These are phyloP conservation scores for Rallus limicola DNA, from an alignment of 2,113 vertebrate species.

Conservation along the genomic window DNA sequence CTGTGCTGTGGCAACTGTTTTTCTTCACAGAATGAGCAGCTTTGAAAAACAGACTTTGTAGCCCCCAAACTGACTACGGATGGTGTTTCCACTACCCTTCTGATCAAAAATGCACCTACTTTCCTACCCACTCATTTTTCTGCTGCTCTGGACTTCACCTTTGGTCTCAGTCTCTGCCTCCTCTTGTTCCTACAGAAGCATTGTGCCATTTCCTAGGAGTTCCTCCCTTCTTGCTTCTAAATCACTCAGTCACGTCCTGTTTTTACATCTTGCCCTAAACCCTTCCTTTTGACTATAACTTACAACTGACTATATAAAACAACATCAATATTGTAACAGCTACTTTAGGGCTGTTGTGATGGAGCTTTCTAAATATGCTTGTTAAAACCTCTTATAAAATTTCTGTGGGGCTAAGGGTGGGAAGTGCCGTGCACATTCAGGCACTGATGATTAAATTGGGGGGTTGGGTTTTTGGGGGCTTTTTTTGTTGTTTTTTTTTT, in stretches of 20 bases:
- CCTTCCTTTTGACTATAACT: constrained; percentile 52
- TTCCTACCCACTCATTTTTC: constrained; percentile 12
- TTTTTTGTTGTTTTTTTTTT: background rate
- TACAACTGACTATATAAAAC: constrained; percentile 50
- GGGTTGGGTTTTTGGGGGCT: too few relatives aligned
- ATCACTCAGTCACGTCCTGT: constrained; percentile 59
- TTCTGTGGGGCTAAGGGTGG: background rate
- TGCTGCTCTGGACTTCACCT: constrained; percentile 35
- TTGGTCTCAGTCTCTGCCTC: background rate
- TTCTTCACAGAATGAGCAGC: background rate
- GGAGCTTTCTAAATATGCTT: background rate
- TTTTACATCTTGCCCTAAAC: constrained; percentile 67
- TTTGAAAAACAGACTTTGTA: background rate
- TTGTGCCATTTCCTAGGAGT: constrained; percentile 45
- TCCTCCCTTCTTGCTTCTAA: constrained; percentile 55
- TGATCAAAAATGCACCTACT: background rate
- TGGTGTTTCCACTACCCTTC: background rate
- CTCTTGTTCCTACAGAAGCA: background rate
- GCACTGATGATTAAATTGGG: background rate
- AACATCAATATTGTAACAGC: constrained; percentile 51
- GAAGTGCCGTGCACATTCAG: background rate
- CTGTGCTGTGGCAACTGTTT: background rate
- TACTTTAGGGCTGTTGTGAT: constrained; percentile 18
- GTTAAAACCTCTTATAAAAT: background rate
- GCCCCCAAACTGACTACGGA: background rate